phyloP scores from a whole-genome alignment of 1,140 invertebrate species.

The Phymastichus coffea region DNA sequence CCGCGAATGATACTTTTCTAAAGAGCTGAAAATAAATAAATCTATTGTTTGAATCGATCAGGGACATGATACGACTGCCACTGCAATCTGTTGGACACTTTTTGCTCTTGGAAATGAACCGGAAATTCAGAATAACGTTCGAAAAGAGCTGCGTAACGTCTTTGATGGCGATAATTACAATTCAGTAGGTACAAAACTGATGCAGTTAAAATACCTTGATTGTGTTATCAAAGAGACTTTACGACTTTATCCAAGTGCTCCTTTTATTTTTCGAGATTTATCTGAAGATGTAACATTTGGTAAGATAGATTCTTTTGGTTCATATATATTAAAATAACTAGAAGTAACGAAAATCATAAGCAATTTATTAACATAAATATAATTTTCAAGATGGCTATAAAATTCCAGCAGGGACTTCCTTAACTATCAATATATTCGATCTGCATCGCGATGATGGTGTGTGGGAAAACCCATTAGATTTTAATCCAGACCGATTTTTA shows the following conservation, averaged over 20 bases:
- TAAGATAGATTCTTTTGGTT: slow-evolving; percentile 33
- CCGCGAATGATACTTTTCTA: background rate
- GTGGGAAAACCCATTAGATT: slow-evolving; percentile 62
- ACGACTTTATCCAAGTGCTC: slow-evolving; percentile 65
- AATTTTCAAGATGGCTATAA: slow-evolving; percentile 30
- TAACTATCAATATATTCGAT: slow-evolving; percentile 50
- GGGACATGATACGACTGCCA: slow-evolving; percentile 68
- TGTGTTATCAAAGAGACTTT: slow-evolving; percentile 66
- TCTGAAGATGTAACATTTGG: slow-evolving; percentile 62
- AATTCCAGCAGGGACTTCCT: slow-evolving; percentile 49
- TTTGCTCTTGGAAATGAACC: slow-evolving; percentile 54
- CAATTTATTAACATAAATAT: background rate
- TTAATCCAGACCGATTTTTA: slow-evolving; percentile 65
- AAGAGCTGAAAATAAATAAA: background rate
- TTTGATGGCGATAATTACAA: slow-evolving; percentile 52
- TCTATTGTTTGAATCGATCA: slow-evolving; percentile 11
- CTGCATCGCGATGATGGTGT: slow-evolving; percentile 61
- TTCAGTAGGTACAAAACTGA: slow-evolving; percentile 49
- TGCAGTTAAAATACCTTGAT: slow-evolving; percentile 64
- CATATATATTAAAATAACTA: background rate
- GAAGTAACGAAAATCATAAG: background rate
- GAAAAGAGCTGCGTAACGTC: slow-evolving; percentile 63
- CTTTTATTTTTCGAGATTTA: slow-evolving; percentile 48
- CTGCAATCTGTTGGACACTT: slow-evolving; percentile 58
- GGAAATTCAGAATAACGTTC: slow-evolving; percentile 63